Base-by-base conservation (phyloP, 2,888 invertebrate genomes). In the Corbicula japonica region DNA sequence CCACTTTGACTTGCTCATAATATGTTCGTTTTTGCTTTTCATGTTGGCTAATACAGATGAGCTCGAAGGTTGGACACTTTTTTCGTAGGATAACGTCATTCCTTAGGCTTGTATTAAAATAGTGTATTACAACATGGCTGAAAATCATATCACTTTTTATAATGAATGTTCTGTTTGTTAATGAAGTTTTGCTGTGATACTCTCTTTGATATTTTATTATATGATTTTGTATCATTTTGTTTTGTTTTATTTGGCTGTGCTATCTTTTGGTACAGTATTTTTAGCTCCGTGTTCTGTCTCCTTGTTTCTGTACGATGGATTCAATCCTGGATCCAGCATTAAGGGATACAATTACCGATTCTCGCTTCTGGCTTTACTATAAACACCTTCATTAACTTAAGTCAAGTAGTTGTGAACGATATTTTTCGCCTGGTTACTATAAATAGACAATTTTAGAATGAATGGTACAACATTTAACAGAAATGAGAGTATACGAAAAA, bases 31-130 rank as follows among this genome's bases (percentile, higher is more conserved):
- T 70, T 75, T 75, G 54, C 54, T 65, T 76, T 76, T 76, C 76
- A 76, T 76, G 70, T 34, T 52, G 44, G 58, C 18, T 50, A 26
- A 48, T 18, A 76, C 76, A 76, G 76, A 76, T 21, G 63, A 76
- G 12, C 32, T 46, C 50, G 76, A 76, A 76, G 76, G 76, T 76
- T 56, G 28, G 76, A 70, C 58, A 4, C 2, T 26, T 54, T 21
- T 28, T 15, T 18, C 10, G 41, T 41, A n/a, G n/a, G 46, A 35
- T 48, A 15, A 56, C 28, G 32, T 34, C 8, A 48, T 54, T 54
- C 30, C n/a, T 28, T 56, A 1, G 21, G 21, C 30, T 52, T 6
- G 26, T 23, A 12, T 12, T 12, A 8, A 12, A 8, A 38, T 12
- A 12, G 41, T 38, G 15, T 38, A 8, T 12, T 18, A 38, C 18